Percentiles rank a stretch among this genome's conserved stretches.
phyloP scores from a whole-genome alignment of 2,113 vertebrate species.

The Pluvianellus socialis region DNA sequence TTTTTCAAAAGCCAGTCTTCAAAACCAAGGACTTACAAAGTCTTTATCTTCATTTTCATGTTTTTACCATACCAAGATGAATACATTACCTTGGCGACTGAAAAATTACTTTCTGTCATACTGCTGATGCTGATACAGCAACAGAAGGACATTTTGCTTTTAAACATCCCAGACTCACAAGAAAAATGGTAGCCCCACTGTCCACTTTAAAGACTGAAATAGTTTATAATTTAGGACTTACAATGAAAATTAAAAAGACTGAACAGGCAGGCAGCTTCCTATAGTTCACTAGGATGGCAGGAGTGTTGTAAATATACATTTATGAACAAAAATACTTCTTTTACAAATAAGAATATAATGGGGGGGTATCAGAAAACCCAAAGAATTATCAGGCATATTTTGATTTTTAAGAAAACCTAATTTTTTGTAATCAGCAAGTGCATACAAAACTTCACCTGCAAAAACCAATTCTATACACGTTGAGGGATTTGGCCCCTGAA shows the following conservation, averaged over 20 bases:
- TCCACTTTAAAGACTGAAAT: not conserved
- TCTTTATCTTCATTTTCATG: not conserved
- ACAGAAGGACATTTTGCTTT: not conserved
- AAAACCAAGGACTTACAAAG: not conserved
- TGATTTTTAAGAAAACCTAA: not conserved
- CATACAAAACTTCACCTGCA: not conserved
- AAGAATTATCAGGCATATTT: not conserved
- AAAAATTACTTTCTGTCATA: not conserved
- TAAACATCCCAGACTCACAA: not conserved
- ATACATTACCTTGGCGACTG: not conserved
- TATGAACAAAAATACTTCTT: not conserved
- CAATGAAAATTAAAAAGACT: not conserved
- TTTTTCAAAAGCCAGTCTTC: not conserved
- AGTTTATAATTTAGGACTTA: not conserved
- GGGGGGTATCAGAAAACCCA: not conserved
- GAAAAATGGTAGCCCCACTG: not conserved
- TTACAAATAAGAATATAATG: not conserved
- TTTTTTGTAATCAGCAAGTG: not conserved
- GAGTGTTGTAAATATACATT: not conserved
- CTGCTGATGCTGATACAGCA: not conserved
- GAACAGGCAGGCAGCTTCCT: not conserved
- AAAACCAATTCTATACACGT: not conserved
- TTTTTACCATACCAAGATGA: not conserved
- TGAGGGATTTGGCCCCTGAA: not conserved
- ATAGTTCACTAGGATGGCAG: not conserved